A percentile compares a stretch with the other conserved stretches of the same genome.
Evolutionary conservation across 2,113 vertebrate genomes (phyloP).

Genomic region (Platysteira castanea): DNA sequence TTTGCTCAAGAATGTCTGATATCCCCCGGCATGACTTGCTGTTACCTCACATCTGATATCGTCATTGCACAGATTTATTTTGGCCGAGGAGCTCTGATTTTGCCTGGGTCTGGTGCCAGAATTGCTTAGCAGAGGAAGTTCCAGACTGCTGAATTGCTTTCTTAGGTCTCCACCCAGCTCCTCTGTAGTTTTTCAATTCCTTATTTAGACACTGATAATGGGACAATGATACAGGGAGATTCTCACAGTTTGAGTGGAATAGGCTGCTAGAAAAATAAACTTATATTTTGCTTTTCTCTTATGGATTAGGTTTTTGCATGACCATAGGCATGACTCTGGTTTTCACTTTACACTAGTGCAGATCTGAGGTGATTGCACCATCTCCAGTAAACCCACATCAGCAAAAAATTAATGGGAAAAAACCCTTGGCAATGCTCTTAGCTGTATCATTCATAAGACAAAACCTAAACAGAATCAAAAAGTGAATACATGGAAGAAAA

Average conservation of each 20-base stretch:
- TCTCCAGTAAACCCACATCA: not conserved
- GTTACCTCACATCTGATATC: constrained; percentile 69
- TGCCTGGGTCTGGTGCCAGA: constrained; percentile 61
- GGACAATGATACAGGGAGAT: constrained; percentile 2
- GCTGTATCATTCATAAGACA: not conserved
- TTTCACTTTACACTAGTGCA: not conserved
- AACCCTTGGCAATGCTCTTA: not conserved
- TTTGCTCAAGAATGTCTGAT: constrained; percentile 64
- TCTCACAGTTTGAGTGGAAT: constrained; percentile 12
- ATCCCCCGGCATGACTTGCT: constrained; percentile 52
- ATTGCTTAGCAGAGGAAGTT: constrained; percentile 68
- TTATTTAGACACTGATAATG: constrained; percentile 61
- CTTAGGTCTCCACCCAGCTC: constrained; percentile 60
- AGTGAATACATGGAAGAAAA: not conserved
- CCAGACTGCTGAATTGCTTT: constrained; percentile 66
- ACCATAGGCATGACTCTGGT: not conserved
- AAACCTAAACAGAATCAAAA: not conserved
- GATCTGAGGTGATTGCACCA: not conserved
- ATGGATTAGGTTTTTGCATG: not conserved
- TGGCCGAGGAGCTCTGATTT: constrained; percentile 52
- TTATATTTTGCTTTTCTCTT: not conserved
- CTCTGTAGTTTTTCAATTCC: constrained; percentile 52
- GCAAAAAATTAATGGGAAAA: not conserved
- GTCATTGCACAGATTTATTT: constrained; percentile 66
- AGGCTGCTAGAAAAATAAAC: not conserved